Base-by-base conservation (phyloP, 2,888 invertebrate species). In the Dryobota labecula region DNA sequence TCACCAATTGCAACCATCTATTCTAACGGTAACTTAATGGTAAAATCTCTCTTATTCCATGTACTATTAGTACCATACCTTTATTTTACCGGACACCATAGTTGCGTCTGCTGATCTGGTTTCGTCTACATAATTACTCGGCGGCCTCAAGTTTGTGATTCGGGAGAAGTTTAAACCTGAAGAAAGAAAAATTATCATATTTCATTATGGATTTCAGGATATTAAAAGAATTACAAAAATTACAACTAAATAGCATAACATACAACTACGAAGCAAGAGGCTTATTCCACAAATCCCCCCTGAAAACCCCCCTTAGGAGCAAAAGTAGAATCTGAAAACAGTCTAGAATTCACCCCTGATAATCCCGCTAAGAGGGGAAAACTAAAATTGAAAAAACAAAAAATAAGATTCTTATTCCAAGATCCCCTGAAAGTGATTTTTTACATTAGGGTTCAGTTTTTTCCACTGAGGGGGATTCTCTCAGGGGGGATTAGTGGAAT, bases 151-250 rank as follows among this genome's bases (percentile, higher is more conserved):
- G 74, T 94, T 95, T 20, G 95, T 94, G 64, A 96, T 96, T 1
- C 94, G 90, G 0, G 96, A 96, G 76, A 96, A 95, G 71, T 96
- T 95, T 20, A 96, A 85, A 89, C 95, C 96, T 96, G 83, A 49
- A 80, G 87, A 45, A 3, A 8, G 8, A 49, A 15, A 33, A 41
- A 13, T 15, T 0, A 5, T 33, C 13, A 36, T 3, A 18, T 49
- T 49, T 27, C 4, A 27, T 20, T n/a, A n/a, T n/a, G n/a, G n/a
- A 54, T 24, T 18, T 2, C 58, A 8, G 1, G 0, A 24, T 0
- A 27, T 30, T 7, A 4, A n/a, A 30, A 8, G 8, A 43, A 47
- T n/a, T 33, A 45, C 47, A 47, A n/a, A 4, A n/a, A 7, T 7
- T 43, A 20, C n/a, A 20, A 30, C 13, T 41, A 9, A 20, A 49